Evolutionary conservation across 1,140 invertebrate species (phyloP), one percentile per base, ranked within the genome.

Genomic region (Diprion similis): DNA sequence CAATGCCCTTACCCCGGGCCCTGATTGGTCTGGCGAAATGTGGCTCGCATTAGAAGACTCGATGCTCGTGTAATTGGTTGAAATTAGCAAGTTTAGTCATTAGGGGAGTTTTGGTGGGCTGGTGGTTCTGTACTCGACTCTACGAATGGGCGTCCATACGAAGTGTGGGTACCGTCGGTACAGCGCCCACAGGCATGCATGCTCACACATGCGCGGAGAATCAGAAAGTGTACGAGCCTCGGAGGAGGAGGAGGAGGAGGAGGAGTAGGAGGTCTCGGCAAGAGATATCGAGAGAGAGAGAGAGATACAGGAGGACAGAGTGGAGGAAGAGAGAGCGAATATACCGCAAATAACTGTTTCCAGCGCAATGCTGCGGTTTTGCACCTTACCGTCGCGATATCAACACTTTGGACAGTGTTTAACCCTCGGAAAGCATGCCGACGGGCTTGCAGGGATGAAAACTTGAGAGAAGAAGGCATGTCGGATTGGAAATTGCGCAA

Each of bases 81-180:
- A 86, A 88, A 88, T 88, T 87, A 88, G 87, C 85, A 88, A 88
- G 86, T 88, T 88, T 88, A 86, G 86, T 88, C 86, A 88, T 88
- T 88, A 88, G 84, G 77, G 78, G 84, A 87, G 86, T 88, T 88
- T 86, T 83, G 78, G 77, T 75, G 78, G 77, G 76, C 75, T 65
- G 78, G 78, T 75, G 76, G 66, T 74, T 80, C 72, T 77, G 78
- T 74, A 78, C 65, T 71, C 74, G 74, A 71, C 78, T 74, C 78
- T 75, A 19, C 8, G 15, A 67, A 70, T n/a, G 48, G 45, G 17
- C 19, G 10, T 10, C 6, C 8, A 64, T 37, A n/a, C 24, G 7
- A 46, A 13, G 69, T 74, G 66, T 71, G 48, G 37, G 67, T 37
- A 46, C 66, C 48, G 65, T 24, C 10, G 72, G 24, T 37, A 37